phyloP scores from a whole-genome alignment of 2,113 vertebrate species.

The Phalacrocorax aristotelis region DNA sequence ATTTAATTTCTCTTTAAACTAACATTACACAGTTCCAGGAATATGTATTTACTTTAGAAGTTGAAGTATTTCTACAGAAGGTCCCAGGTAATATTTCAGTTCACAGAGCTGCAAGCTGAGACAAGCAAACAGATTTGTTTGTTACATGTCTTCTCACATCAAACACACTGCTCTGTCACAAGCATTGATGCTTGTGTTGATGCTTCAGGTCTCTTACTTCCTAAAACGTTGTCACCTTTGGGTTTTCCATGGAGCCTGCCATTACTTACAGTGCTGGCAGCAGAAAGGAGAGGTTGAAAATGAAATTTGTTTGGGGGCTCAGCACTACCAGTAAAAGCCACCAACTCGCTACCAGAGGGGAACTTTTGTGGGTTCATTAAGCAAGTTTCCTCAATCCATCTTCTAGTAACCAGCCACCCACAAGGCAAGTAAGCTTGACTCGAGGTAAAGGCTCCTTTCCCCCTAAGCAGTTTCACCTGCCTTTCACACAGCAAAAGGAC shows the following conservation, averaged over 20 bases:
- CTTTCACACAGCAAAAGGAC: background rate
- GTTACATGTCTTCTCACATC: background rate
- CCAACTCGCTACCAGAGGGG: background rate
- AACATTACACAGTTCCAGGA: background rate
- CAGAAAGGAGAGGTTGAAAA: background rate
- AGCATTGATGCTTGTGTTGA: background rate
- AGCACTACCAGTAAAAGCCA: background rate
- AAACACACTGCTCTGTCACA: background rate
- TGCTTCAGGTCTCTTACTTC: background rate
- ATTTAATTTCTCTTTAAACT: background rate
- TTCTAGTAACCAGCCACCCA: background rate
- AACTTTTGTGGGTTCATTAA: background rate
- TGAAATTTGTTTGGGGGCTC: background rate
- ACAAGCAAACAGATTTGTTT: background rate
- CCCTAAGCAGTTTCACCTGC: background rate
- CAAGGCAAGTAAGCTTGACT: accelerated
- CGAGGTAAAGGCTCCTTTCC: background rate
- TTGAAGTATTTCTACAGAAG: background rate
- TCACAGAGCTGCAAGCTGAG: background rate
- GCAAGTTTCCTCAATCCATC: background rate
- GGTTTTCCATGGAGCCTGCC: background rate
- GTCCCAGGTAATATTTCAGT: background rate
- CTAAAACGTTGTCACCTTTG: background rate
- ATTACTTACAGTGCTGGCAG: background rate
- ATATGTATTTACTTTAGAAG: background rate